Evolutionary conservation across 2,888 invertebrate species (phyloP), one percentile per base, ranked within the genome.

Genomic region (Drosophila helvetica): DNA sequence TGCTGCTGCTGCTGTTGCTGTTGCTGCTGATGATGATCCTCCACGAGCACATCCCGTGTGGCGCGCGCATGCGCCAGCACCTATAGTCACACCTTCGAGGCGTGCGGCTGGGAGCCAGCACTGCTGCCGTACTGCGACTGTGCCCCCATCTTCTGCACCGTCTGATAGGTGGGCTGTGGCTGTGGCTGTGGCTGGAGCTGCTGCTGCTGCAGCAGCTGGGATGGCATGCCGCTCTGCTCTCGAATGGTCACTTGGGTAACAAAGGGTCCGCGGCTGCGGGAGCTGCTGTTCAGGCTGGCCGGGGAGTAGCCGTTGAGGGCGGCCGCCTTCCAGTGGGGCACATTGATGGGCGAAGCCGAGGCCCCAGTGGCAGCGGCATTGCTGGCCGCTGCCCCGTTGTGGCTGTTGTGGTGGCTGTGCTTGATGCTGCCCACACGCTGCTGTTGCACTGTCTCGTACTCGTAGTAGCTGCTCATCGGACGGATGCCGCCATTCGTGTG

Each of bases 391-490:
- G 47, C 8, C 60, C 77, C 50, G 9, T 30, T 80, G 75, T 87
- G 58, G 58, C 38, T 38, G 19, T 12, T 80, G 75, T 87, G 58
- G 59, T 68, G 79, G 89, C 72, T 87, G 56, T 87, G 91, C 91
- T 89, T 92, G 92, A 92, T 90, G 91, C 92, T 89, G 71, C 90
- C 90, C 89, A 93, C 93, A 77, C 93, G 93, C 25, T 95, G 93
- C 79, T 96, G 93, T 79, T 95, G 95, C 38, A 96, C 95, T 78
- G 94, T 95, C 91, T 96, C 96, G 91, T 96, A 96, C 91, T 97
- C 96, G 92, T 96, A 96, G 92, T 95, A 96, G 92, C 96, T 96
- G 69, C 96, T 96, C 72, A 95, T 94, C 6, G 96, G 96, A 18
- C 96, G 93, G 56, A 88, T 19, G n/a, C 80, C 88, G 54, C 68